Evolutionary conservation across 2,797 vertebrate genomes (phyloP), one percentile per base, ranked within the genome.

Genomic region (Epinephelus coioides): DNA sequence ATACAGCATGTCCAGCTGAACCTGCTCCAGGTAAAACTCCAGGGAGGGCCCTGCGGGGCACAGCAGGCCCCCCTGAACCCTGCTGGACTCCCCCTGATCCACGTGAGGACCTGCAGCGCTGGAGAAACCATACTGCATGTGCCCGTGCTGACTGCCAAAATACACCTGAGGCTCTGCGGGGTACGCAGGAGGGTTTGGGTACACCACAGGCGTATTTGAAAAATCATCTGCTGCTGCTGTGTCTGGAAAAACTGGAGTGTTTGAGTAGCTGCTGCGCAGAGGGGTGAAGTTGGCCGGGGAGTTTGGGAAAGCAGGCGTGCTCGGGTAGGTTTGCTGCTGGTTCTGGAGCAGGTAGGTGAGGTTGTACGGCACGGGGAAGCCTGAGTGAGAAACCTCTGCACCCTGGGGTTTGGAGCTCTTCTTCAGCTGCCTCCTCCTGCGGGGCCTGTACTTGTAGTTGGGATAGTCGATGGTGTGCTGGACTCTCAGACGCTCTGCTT

Each of bases 401-500:
- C 82, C 50, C 3, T 71, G 79, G 0, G 67, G 67, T 73, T 92
- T 95, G 93, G 94, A 90, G 77, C 85, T 92, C 69, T 97, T 97
- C 90, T 97, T 99, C 88, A 95, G 93, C 94, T 97, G 97, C 95
- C 98, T 98, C 86, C 96, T 95, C 60, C 98, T 92, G 66, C 98
- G 95, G 2, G 98, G 98, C 69, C 96, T 94, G 92, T 99, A 99
- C 88, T 99, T 99, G 96, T 99, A 99, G 93, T 98, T 96, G 55
- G 98, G 98, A 63, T 99, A 96, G 92, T 99, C 98, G 64, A 98
- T 96, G 95, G 98, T 98, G 93, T 99, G 98, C 90, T 99, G 97
- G 62, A 99, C 96, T 38, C 98, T 95, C 87, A 99, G 95, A 21
- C 98, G 94, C 91, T 99, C 98, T 5, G 98, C 97, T 91, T 99